A percentile compares a stretch with the other conserved stretches of the same genome.
Evolutionary conservation across 2,888 invertebrate species (phyloP).

Genomic region (Mythimna ferrago): DNA sequence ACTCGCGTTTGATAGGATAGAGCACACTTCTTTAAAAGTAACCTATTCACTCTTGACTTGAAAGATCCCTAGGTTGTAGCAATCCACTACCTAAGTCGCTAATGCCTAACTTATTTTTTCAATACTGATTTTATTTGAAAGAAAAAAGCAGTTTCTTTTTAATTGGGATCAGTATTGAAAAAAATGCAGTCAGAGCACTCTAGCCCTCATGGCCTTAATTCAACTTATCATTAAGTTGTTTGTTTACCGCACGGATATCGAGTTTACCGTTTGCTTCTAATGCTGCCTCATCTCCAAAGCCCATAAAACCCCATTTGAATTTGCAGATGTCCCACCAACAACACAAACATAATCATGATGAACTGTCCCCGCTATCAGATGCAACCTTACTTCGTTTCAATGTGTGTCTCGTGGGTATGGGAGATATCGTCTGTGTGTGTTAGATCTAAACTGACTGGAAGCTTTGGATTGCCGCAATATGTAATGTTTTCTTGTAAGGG

Average conservation of each 20-base stretch:
- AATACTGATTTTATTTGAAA: no score
- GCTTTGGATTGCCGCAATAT: constrained; percentile 42
- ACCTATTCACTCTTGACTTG: no score
- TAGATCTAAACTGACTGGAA: constrained; percentile 26
- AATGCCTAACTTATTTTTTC: no score
- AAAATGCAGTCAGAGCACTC: no score
- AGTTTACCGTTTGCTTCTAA: no score
- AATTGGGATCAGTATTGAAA: no score
- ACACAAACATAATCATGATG: constrained; percentile 52
- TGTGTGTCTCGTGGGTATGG: neutral
- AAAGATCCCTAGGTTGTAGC: no score
- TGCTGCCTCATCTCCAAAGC: constrained; percentile 19
- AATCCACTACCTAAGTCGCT: no score
- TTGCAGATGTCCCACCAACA: constrained; percentile 38
- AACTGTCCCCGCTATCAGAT: constrained; percentile 39
- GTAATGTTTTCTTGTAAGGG: constrained; percentile 36
- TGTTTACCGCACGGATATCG: no score
- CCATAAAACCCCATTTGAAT: constrained; percentile 35
- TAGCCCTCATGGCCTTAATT: neutral
- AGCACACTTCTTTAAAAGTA: no score
- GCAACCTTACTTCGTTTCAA: constrained; percentile 18
- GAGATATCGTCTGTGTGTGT: constrained; percentile 17
- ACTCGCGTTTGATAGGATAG: no score
- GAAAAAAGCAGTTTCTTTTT: no score
- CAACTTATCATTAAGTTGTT: neutral